These are phyloP conservation scores for Eupithecia subfuscata DNA, from an alignment of 2,888 invertebrate species.

Conservation along the genomic window DNA sequence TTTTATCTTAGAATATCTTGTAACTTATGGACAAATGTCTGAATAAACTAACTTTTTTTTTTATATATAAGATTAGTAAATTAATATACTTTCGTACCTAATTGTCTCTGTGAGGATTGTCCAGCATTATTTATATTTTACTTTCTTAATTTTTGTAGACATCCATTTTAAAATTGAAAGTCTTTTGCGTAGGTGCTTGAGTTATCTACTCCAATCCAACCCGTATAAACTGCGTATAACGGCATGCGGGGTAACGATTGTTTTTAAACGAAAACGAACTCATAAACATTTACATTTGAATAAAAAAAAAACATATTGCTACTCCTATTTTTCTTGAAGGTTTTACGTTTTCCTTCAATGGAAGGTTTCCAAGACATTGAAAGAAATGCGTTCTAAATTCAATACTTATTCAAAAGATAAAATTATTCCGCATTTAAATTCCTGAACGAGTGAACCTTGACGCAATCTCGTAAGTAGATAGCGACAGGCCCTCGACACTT, in stretches of 20 bases:
- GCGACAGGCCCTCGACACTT: slow-evolving; percentile 61
- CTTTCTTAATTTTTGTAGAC: neutral
- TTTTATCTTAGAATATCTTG: no score
- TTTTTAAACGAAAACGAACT: slow-evolving; percentile 13
- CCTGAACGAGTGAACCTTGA: slow-evolving; percentile 40
- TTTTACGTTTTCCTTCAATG: neutral
- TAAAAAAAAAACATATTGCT: neutral
- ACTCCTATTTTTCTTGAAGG: neutral
- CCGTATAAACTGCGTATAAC: slow-evolving; percentile 14
- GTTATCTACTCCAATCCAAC: slow-evolving; percentile 1
- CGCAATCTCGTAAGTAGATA: slow-evolving; percentile 53
- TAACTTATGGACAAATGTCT: no score
- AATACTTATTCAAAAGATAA: slow-evolving; percentile 18
- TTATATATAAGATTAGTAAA: neutral
- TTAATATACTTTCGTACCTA: neutral
- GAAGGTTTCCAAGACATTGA: neutral
- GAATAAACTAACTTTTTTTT: no score
- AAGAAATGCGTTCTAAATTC: slow-evolving; percentile 16
- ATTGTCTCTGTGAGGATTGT: neutral
- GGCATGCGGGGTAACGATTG: slow-evolving; percentile 50
- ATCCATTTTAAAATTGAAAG: neutral
- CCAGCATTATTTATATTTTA: no score
- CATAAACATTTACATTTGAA: slow-evolving; percentile 4
- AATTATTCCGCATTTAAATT: slow-evolving; percentile 29
- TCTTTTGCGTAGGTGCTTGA: neutral